Percentiles rank a stretch among this genome's conserved stretches.
phyloP scores from a whole-genome alignment of 2,113 vertebrate species.

The Scortum barcoo region DNA sequence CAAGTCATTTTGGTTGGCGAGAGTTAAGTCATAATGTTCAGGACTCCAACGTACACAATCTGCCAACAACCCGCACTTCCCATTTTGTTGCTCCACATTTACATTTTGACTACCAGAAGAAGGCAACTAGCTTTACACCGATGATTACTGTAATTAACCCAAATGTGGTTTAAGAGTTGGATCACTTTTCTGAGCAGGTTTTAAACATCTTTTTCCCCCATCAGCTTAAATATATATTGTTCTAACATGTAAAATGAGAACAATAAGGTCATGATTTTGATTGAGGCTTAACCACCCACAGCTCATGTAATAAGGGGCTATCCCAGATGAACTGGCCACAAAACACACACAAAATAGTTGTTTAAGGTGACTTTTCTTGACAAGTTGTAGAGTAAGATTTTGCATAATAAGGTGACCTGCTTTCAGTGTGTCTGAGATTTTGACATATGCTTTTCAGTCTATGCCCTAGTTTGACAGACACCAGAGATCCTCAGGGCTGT shows the following conservation, averaged over 20 bases:
- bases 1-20: conserved; percentile 3
- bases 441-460: not conserved
- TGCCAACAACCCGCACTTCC: not conserved
- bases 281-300: conserved; percentile 3
- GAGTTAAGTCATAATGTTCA: not conserved
- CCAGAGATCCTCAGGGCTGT: too few species aligned
- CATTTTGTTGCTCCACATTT: not conserved
- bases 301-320: not conserved
- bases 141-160: not conserved
- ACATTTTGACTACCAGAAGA: not conserved
- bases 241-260: not conserved
- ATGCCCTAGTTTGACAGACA: not conserved
- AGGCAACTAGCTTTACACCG: not conserved
- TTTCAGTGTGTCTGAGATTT: not conserved
- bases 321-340: not conserved
- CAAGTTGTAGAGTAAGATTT: not conserved
- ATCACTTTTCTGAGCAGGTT: not conserved
- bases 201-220: not conserved
- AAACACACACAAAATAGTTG: not conserved
- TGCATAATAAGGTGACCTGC: not conserved
- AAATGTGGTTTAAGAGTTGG: too few species aligned
- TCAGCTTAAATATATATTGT: not conserved
- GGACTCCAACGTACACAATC: not conserved
- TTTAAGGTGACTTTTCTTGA: not conserved
- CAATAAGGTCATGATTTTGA: not conserved